Conservation (phyloP, 2,113 vertebrate genomes). For the Pseudopodoces humilis region DNA sequence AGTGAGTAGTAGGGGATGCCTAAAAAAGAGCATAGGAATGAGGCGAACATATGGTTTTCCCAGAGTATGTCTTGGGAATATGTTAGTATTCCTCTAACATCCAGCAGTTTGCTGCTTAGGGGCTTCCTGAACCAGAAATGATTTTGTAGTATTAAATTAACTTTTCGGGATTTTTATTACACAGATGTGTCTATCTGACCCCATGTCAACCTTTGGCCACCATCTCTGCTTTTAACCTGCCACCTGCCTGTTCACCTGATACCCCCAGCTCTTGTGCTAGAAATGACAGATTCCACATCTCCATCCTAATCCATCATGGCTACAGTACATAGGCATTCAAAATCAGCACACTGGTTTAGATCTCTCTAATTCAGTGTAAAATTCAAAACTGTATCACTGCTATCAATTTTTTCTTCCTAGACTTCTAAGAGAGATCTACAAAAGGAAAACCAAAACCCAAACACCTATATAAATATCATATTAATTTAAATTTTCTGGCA, state of each 20-base stretch:
- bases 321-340: background rate
- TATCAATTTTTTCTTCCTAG: background rate
- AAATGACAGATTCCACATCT: background rate
- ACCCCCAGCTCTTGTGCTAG: background rate
- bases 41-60: background rate
- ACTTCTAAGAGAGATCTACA: background rate
- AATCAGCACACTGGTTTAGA: background rate
- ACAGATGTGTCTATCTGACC: background rate
- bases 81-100: background rate
- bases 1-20: background rate
- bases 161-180: background rate
- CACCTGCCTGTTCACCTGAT: background rate
- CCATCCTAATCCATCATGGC: background rate
- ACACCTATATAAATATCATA: background rate
- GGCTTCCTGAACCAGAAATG: background rate
- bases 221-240: background rate
- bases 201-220: background rate
- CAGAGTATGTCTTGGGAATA: background rate
- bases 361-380: background rate
- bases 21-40: background rate
- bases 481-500: background rate
- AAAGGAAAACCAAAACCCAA: background rate
- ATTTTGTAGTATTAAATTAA: background rate
- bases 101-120: background rate
- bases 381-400: background rate